Conservation (phyloP, 2,888 invertebrate species). For the Rambutsinella grinnellia region DNA sequence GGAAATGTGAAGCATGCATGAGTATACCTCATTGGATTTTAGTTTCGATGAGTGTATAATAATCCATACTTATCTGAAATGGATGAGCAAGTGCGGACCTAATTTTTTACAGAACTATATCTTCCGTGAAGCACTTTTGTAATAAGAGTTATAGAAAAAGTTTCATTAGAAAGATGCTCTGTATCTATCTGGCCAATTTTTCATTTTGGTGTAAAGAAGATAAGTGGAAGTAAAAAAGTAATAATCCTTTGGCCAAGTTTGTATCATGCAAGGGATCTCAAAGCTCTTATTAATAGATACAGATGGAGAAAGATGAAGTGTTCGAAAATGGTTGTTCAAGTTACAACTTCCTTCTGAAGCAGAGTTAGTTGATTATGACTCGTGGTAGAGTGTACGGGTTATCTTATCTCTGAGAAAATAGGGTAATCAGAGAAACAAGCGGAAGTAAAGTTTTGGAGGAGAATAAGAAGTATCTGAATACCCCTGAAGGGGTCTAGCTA, state of each 20-base stretch:
- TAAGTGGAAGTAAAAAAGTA: background rate
- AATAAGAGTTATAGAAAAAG: background rate
- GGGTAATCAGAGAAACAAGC: too few relatives aligned
- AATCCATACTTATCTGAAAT: too few relatives aligned
- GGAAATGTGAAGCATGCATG: background rate
- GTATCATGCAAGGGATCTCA: background rate
- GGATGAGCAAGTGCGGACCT: constrained; percentile 34
- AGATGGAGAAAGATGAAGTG: background rate
- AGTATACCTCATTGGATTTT: too few relatives aligned
- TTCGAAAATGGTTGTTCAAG: background rate
- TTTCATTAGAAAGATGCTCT: background rate
- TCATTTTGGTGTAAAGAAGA: background rate
- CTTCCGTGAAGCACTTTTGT: background rate
- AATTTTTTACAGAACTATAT: constrained; percentile 30
- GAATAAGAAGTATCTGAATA: too few relatives aligned
- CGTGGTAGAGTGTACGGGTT: background rate
- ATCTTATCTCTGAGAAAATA: background rate
- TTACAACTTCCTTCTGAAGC: background rate
- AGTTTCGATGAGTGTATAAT: too few relatives aligned
- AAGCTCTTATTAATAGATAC: background rate
- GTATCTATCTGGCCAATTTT: background rate
- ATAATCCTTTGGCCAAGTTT: background rate
- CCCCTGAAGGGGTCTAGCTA: too few relatives aligned
- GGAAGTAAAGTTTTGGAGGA: too few relatives aligned
- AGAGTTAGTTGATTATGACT: background rate